Evolutionary conservation across 1,140 invertebrate genomes (phyloP).

Genomic region (Caenorhabditis inopinata): DNA sequence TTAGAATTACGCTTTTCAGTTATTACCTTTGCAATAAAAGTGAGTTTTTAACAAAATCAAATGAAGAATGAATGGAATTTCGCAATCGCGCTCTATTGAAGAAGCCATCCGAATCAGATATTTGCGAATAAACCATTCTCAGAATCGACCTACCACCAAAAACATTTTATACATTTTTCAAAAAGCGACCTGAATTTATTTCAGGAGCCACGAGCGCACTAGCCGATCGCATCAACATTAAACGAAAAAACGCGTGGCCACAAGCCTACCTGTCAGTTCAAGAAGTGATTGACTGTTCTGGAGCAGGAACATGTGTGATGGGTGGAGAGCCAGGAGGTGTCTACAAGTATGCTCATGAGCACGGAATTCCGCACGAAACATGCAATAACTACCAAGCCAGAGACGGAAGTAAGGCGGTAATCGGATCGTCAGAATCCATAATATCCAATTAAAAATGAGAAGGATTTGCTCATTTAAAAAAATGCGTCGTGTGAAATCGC

Average conservation of each 20-base stretch:
- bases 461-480: too few relatives aligned
- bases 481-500: too few relatives aligned
- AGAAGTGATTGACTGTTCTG: constrained; percentile 69
- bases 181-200: neutral
- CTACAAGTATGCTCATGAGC: constrained; percentile 68
- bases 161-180: neutral
- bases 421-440: too few relatives aligned
- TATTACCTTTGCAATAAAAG: too few relatives aligned
- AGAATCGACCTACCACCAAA: too few relatives aligned
- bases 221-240: constrained; percentile 70
- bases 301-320: constrained; percentile 66
- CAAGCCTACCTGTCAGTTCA: constrained; percentile 68
- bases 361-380: constrained; percentile 70
- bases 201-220: constrained; percentile 64
- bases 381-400: constrained; percentile 70
- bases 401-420: constrained; percentile 68
- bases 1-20: too few relatives aligned
- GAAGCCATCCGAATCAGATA: too few relatives aligned
- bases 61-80: too few relatives aligned
- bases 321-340: constrained; percentile 68
- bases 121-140: too few relatives aligned
- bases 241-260: constrained; percentile 69
- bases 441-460: too few relatives aligned
- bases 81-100: too few relatives aligned
- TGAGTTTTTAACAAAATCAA: too few relatives aligned